phyloP scores from a whole-genome alignment of 2,888 invertebrate genomes.

The Lymantria dispar region DNA sequence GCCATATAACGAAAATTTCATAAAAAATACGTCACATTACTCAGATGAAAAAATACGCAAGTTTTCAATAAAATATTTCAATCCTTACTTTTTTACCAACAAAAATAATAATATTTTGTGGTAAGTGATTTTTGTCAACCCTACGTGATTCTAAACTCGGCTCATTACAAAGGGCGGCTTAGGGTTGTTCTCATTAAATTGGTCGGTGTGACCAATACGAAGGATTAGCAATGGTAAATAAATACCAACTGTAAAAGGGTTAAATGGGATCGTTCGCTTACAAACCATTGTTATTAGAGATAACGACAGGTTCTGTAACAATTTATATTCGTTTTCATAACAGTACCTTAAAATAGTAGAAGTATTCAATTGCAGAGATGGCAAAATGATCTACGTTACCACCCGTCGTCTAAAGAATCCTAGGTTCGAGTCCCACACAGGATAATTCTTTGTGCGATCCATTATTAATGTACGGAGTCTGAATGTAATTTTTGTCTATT shows the following conservation, averaged over 20 bases:
- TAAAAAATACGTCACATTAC: no score
- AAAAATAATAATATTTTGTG: neutral
- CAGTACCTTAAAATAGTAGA: no score
- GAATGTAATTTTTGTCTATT: no score
- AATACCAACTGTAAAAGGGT: constrained; percentile 33
- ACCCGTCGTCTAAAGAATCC: no score
- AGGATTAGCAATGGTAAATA: constrained; percentile 43
- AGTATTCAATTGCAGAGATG: no score
- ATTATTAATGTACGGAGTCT: no score
- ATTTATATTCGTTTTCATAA: constrained; percentile 6
- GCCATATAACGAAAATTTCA: no score
- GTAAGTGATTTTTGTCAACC: neutral
- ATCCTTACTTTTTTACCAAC: neutral
- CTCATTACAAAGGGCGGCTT: constrained; percentile 53
- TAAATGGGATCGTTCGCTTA: constrained; percentile 25
- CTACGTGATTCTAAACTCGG: constrained; percentile 33
- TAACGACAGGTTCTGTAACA: constrained; percentile 18
- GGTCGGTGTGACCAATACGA: constrained; percentile 41
- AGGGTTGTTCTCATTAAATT: constrained; percentile 53
- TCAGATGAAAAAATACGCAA: no score
- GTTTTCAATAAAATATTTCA: no score
- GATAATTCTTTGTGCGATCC: no score
- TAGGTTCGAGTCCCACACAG: no score
- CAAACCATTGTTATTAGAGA: constrained; percentile 29
- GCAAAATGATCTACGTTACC: no score